Evolutionary conservation across 2,888 invertebrate species (phyloP).

Genomic region (Megaustenia siamemsis): DNA sequence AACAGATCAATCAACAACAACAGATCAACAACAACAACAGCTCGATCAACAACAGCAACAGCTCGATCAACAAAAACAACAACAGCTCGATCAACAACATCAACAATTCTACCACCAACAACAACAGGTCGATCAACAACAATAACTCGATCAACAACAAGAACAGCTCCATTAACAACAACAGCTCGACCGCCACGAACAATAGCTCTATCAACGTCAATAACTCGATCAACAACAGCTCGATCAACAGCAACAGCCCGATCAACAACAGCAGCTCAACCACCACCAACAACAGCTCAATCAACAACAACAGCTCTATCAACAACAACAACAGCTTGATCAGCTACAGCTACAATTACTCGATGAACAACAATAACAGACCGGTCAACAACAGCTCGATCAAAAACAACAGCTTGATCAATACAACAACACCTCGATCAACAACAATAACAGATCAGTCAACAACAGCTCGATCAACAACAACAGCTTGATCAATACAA

Average conservation of each 20-base stretch:
- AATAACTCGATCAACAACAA: neutral
- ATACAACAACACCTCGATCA: neutral
- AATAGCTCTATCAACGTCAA: constrained; percentile 51
- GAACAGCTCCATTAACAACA: constrained; percentile 84
- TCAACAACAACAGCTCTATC: neutral
- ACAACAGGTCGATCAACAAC: constrained; percentile 65
- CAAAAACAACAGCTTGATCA: neutral
- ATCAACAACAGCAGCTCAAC: too few relatives aligned
- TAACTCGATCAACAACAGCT: too few relatives aligned
- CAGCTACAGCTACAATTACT: neutral
- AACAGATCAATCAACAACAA: constrained; percentile 17
- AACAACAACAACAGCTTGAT: neutral
- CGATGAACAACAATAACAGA: neutral
- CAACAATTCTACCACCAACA: constrained; percentile 16
- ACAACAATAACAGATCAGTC: neutral
- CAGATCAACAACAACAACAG: too few relatives aligned
- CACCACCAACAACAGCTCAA: neutral
- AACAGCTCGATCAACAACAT: too few relatives aligned
- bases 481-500: too few relatives aligned
- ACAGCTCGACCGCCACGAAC: too few relatives aligned
- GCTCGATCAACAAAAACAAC: constrained; percentile 67
- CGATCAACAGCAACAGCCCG: too few relatives aligned
- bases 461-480: neutral
- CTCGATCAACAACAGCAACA: neutral
- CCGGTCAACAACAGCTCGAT: neutral